Evolutionary conservation across 2,888 invertebrate genomes (phyloP).

Genomic region (Ctena decussata): DNA sequence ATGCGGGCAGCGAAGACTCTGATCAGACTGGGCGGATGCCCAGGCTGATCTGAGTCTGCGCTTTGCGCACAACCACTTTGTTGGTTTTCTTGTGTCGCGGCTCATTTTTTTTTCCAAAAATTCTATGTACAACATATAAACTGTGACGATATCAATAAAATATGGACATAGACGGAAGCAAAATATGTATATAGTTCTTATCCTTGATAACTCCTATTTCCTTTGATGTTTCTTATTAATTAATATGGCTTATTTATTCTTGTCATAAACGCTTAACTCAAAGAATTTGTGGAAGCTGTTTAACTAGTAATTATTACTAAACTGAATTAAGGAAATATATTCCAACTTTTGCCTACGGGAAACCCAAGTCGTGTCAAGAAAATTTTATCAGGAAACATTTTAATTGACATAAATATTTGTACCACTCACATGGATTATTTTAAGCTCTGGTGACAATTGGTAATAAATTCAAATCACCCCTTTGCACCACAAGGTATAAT

Average conservation of each 20-base stretch:
- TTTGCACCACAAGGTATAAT: conserved; percentile 2
- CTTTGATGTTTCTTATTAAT: too few relatives aligned
- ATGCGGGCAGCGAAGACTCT: too few relatives aligned
- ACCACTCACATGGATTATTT: conserved; percentile 63
- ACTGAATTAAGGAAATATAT: neutral
- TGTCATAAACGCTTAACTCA: neutral
- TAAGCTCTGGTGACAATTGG: conserved; percentile 41
- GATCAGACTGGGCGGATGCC: too few relatives aligned
- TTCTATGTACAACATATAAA: too few relatives aligned
- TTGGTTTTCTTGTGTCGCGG: too few relatives aligned
- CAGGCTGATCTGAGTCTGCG: too few relatives aligned
- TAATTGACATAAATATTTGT: conserved; percentile 60
- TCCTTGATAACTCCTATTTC: too few relatives aligned
- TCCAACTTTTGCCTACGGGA: neutral
- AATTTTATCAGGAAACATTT: conserved; percentile 17
- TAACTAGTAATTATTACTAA: neutral
- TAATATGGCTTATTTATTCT: neutral
- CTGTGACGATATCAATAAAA: too few relatives aligned
- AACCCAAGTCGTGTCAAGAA: neutral
- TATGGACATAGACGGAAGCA: too few relatives aligned
- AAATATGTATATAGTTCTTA: too few relatives aligned
- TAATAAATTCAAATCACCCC: neutral
- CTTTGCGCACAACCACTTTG: too few relatives aligned
- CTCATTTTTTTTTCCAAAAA: too few relatives aligned
- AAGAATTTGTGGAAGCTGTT: neutral